phyloP scores from a whole-genome alignment of 2,888 invertebrate species.

The Thera obeliscata region DNA sequence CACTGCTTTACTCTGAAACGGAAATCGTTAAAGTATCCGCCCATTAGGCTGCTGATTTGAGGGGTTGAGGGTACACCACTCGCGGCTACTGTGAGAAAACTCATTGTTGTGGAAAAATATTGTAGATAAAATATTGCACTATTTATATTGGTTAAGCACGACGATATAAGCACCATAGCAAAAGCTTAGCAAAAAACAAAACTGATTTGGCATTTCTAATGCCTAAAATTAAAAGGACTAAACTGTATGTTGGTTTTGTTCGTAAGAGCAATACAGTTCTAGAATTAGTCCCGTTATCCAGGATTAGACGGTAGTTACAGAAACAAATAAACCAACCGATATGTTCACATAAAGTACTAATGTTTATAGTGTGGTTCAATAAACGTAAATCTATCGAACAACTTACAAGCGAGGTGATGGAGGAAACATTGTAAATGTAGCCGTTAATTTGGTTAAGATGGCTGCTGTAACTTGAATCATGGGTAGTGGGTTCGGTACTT shows the following conservation, averaged over 20 bases:
- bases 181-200: no score
- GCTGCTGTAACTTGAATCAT: conserved; percentile 20
- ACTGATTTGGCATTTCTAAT: background rate
- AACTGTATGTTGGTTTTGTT: background rate
- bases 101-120: conserved; percentile 19
- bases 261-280: conserved; percentile 8
- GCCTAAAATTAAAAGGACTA: background rate
- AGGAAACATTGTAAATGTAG: conserved; percentile 27
- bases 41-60: conserved; percentile 45
- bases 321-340: conserved; percentile 45
- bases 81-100: conserved; percentile 26
- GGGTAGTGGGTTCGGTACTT: conserved; percentile 7
- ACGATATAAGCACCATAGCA: no score
- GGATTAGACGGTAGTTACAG: conserved; percentile 28
- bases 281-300: conserved; percentile 12
- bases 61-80: conserved; percentile 18
- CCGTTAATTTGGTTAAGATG: conserved; percentile 21
- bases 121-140: conserved; percentile 11
- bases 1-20: conserved; percentile 55
- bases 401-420: conserved; percentile 37
- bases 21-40: conserved; percentile 53
- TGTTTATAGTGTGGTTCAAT: conserved; percentile 50
- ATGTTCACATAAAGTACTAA: conserved; percentile 41
- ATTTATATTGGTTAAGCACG: background rate
- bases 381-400: conserved; percentile 51